These are phyloP conservation scores for Drosophila quadrilineata DNA, from an alignment of 1,140 invertebrate genomes.

Conservation along the genomic window DNA sequence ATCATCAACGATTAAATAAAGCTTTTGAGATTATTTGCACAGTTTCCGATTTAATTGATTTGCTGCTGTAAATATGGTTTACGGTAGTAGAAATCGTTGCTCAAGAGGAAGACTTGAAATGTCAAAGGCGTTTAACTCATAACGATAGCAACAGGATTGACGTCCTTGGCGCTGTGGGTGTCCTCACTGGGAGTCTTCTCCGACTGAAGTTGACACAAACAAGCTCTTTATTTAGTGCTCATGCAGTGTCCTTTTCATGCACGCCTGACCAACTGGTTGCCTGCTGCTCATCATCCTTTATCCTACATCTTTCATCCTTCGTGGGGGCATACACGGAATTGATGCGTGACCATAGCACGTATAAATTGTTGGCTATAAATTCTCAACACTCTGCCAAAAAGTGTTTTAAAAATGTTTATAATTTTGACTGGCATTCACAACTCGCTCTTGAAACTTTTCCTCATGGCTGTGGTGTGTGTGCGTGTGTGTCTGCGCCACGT, in stretches of 20 bases:
- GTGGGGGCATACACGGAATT: slow-evolving; percentile 38
- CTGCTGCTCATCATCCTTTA: background rate
- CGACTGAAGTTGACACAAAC: slow-evolving; percentile 43
- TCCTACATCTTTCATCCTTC: no score
- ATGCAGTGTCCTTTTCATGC: slow-evolving; percentile 33
- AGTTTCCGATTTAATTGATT: background rate
- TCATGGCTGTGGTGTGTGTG: background rate
- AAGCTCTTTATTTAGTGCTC: slow-evolving; percentile 58
- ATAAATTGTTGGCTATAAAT: slow-evolving; percentile 61
- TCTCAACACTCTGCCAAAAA: slow-evolving; percentile 50
- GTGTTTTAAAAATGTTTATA: slow-evolving; percentile 79
- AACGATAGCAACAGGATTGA: slow-evolving; percentile 5
- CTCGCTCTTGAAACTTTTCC: no score
- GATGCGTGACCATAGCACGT: slow-evolving; percentile 74
- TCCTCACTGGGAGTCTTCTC: background rate
- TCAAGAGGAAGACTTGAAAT: slow-evolving; percentile 2
- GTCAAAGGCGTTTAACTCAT: slow-evolving; percentile 8
- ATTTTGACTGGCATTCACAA: slow-evolving; percentile 48
- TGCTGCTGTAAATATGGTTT: no score
- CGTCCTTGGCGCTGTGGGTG: background rate
- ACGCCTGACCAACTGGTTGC: slow-evolving; percentile 21
- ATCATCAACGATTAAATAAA: no score
- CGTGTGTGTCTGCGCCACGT: slow-evolving; percentile 45
- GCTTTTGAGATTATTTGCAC: no score
- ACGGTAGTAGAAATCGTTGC: background rate